Conservation (phyloP, 1,140 invertebrate species). For the Nautilus pompilius region DNA sequence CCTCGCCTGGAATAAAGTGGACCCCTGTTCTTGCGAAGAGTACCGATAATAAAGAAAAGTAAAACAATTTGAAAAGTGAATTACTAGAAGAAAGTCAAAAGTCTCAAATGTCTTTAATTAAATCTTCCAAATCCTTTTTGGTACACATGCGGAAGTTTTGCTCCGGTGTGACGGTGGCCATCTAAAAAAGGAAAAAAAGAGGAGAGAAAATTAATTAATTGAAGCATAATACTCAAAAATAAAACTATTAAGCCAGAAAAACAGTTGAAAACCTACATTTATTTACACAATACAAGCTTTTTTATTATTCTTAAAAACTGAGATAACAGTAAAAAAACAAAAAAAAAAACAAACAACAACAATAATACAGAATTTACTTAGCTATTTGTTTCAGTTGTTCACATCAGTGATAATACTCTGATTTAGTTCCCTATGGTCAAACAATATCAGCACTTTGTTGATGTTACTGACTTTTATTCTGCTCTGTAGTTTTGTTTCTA, state of each 20-base stretch:
- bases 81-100: no score
- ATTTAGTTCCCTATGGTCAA: no score
- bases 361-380: background rate
- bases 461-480: no score
- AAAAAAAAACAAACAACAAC: background rate
- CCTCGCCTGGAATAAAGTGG: no score
- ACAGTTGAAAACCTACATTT: background rate
- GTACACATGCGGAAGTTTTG: constrained; percentile 85
- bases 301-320: background rate
- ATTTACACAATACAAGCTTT: background rate
- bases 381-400: no score
- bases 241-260: background rate
- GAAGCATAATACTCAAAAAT: background rate
- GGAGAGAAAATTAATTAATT: background rate
- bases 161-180: constrained; percentile 83
- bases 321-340: background rate
- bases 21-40: no score
- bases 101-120: constrained; percentile 73
- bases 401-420: no score
- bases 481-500: no score
- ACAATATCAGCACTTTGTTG: no score
- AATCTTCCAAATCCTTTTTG: constrained; percentile 85
- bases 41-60: no score
- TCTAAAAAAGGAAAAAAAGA: constrained; percentile 38
- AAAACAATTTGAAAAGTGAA: no score